Conservation (phyloP, 30 jellyfish, hydroid and myxozoan species). For the Sanderia malayensis region DNA sequence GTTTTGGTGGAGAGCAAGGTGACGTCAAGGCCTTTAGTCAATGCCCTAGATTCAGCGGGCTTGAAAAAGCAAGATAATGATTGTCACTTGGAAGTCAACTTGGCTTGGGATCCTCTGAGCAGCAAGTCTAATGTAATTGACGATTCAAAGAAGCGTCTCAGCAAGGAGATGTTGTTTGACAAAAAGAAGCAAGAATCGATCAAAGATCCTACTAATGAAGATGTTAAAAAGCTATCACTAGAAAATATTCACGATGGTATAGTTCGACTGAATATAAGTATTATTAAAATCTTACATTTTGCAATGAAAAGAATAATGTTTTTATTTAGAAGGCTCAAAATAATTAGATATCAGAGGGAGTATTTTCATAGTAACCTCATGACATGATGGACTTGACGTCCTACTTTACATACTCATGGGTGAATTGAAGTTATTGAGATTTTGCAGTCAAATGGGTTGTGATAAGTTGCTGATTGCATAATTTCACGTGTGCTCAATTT, state of each 20-base stretch:
- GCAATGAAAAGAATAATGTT: too few relatives aligned
- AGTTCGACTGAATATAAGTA: background rate
- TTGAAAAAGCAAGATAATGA: conserved; percentile 1
- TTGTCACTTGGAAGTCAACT: conserved; percentile 29
- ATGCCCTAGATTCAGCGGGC: background rate
- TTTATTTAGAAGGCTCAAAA: too few relatives aligned
- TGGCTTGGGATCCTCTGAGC: conserved; percentile 49
- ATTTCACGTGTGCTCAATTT: too few relatives aligned
- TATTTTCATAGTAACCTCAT: too few relatives aligned
- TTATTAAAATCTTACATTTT: background rate
- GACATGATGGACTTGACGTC: too few relatives aligned
- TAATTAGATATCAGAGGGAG: too few relatives aligned
- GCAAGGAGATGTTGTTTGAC: conserved; percentile 4
- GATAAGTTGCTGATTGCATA: too few relatives aligned
- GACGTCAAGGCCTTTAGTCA: background rate
- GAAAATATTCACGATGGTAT: background rate
- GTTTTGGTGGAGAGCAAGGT: background rate
- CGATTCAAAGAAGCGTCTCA: background rate
- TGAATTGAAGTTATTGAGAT: too few relatives aligned
- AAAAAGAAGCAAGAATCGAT: background rate
- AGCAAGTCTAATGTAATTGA: background rate
- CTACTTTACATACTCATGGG: too few relatives aligned
- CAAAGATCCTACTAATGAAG: background rate
- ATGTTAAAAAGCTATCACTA: conserved; percentile 2
- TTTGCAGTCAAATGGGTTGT: too few relatives aligned